Conservation (phyloP, 1,140 invertebrate genomes). For the Bicyclus anynana region DNA sequence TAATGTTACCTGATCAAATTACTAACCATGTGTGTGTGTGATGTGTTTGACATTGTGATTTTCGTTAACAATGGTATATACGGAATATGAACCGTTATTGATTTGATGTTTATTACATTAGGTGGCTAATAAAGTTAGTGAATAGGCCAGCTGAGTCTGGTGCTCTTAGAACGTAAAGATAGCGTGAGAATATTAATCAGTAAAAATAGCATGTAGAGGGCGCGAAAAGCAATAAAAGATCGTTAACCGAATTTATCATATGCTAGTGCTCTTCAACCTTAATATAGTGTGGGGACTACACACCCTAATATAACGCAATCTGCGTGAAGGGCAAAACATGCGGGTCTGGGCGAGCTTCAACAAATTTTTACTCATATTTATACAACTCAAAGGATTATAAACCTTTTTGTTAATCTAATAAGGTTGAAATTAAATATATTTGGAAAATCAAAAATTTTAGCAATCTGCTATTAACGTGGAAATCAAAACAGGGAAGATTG, state of each 20-base stretch:
- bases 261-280: constrained; percentile 36
- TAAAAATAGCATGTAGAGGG: constrained; percentile 16
- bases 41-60: too few species aligned
- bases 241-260: constrained; percentile 49
- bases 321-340: constrained; percentile 54
- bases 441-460: constrained; percentile 30
- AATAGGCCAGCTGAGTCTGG: too few species aligned
- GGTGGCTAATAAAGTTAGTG: too few species aligned
- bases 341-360: constrained; percentile 42
- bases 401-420: constrained; percentile 14
- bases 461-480: constrained; percentile 50
- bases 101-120: too few species aligned
- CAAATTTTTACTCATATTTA: constrained; percentile 36
- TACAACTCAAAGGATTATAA: constrained; percentile 9
- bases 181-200: constrained; percentile 14
- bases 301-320: constrained; percentile 44
- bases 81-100: too few species aligned
- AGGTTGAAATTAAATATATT: constrained; percentile 13
- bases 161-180: neutral
- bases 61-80: too few species aligned
- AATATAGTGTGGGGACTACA: constrained; percentile 24
- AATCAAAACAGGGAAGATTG: constrained; percentile 67
- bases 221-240: constrained; percentile 27
- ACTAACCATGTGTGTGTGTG: too few species aligned
- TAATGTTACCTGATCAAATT: too few species aligned